Percentiles rank a stretch among this genome's conserved stretches.
Conservation (phyloP, 2,888 invertebrate genomes). For the Papilio elwesi region DNA sequence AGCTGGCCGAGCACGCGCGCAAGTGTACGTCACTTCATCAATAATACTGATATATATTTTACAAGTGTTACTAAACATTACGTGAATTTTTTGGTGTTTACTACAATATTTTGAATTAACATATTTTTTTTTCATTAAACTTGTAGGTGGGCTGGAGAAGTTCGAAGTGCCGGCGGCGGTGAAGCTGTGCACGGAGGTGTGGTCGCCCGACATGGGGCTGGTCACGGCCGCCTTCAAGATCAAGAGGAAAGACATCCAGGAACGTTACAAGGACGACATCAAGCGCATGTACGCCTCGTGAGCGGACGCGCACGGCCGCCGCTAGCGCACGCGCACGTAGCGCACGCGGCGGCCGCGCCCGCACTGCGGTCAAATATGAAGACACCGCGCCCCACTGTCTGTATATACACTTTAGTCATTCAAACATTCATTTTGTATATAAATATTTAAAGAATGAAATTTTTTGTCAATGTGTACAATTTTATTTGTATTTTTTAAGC, state of each 20-base stretch:
- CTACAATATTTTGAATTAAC: too few relatives aligned
- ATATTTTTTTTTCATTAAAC: too few relatives aligned
- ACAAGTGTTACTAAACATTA: too few relatives aligned
- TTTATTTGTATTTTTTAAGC: background rate
- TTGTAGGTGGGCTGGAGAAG: conserved; percentile 92
- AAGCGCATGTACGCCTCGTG: conserved; percentile 97
- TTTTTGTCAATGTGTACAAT: background rate
- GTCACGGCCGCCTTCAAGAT: conserved; percentile 99
- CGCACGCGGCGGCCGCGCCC: background rate
- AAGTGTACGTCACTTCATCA: conserved; percentile 87
- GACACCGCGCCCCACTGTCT: background rate
- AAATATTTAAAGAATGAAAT: background rate
- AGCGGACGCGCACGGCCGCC: conserved; percentile 61
- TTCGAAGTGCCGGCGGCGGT: conserved; percentile 96
- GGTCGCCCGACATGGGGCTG: conserved; percentile 98
- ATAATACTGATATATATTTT: too few relatives aligned
- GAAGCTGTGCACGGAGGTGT: conserved; percentile 94
- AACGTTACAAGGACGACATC: conserved; percentile 95
- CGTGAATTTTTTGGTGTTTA: too few relatives aligned
- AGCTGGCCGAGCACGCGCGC: conserved; percentile 91
- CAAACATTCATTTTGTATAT: too few relatives aligned
- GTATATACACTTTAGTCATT: too few relatives aligned
- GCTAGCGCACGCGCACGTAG: background rate
- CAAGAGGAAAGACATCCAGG: conserved; percentile 98
- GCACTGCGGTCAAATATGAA: background rate